Base-by-base conservation (phyloP, 2,888 invertebrate genomes). In the Pocota personata region DNA sequence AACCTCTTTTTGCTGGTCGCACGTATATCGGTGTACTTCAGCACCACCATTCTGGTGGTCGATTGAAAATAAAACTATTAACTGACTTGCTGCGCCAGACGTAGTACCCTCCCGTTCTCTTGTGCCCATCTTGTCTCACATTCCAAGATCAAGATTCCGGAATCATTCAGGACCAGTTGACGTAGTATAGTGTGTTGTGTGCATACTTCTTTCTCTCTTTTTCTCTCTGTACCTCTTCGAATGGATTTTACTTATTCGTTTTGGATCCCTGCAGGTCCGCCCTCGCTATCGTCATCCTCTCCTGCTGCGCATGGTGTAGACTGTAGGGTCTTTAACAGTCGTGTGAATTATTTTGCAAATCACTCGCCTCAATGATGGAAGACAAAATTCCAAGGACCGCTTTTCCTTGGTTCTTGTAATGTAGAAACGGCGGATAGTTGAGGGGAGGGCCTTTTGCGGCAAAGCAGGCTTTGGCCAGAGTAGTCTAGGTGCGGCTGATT, bases 291-390 rank as follows among this genome's bases (percentile, higher is more conserved):
- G 40, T 60, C 37, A 46, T 71, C 19, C 40, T 58, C 52, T 60
- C 55, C 40, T 58, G 55, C 57, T 55, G 46, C 43, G 50, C 57
- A 50, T 73, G 27, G 64, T 77, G 86, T 67, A 72, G 86, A 19
- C 58, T 77, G 86, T 67, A 72, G 86, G 77, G 76, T 86, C 86
- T 71, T 69, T 48, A 60, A 48, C 60, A 82, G 71, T 82, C 77
- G 86, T 86, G 86, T 86, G 86, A 86, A 86, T 72, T 82, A 82
- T 86, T 86, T 86, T 86, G 76, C 86, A 76, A 82, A 66, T 76
- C 66, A 82, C 69, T 82, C 71, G 76, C 71, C 60, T 72, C 82
- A 82, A 67, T 82, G 77, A 82, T 72, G 62, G 72, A 82, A 67
- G 66, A 67, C 77, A 52, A 66, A 72, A 77, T 82, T 72, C 86